These are phyloP conservation scores for Zaprionus lachaisei DNA, from an alignment of 1,140 invertebrate species.

Conservation along the genomic window DNA sequence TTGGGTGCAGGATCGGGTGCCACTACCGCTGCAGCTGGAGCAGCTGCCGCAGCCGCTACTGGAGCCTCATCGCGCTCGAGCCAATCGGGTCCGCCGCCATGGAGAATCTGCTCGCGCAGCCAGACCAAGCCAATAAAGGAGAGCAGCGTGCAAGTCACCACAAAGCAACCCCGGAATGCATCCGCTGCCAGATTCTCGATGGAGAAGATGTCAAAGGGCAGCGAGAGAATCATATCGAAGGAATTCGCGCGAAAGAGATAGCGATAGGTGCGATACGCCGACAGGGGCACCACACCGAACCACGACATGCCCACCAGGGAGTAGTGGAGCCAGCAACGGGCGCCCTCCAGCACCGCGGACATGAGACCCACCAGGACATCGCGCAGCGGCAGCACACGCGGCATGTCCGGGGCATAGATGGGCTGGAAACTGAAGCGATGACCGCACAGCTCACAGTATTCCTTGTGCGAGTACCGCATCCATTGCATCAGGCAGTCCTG, in stretches of 20 bases:
- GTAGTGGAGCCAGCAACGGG: constrained; percentile 98
- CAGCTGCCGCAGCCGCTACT: constrained; percentile 66
- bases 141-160: constrained; percentile 97
- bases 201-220: constrained; percentile 96
- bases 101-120: constrained; percentile 98
- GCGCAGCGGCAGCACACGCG: constrained; percentile 94
- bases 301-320: constrained; percentile 97
- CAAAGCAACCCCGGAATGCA: constrained; percentile 98
- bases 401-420: constrained; percentile 99
- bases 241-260: constrained; percentile 96
- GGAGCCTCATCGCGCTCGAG: constrained; percentile 89
- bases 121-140: constrained; percentile 98
- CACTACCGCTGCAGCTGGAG: constrained; percentile 66
- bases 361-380: constrained; percentile 93
- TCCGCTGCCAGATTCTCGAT: constrained; percentile 96
- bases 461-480: constrained; percentile 98
- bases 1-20: constrained; percentile 62
- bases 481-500: constrained; percentile 96
- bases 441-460: constrained; percentile 99
- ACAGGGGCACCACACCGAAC: constrained; percentile 98
- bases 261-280: constrained; percentile 98
- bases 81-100: constrained; percentile 98
- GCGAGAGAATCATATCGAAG: constrained; percentile 92
- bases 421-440: constrained; percentile 99
- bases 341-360: constrained; percentile 94